These are phyloP conservation scores for Quadroppia sp. DNA, from an alignment of 2,888 invertebrate genomes.

Conservation along the genomic window DNA sequence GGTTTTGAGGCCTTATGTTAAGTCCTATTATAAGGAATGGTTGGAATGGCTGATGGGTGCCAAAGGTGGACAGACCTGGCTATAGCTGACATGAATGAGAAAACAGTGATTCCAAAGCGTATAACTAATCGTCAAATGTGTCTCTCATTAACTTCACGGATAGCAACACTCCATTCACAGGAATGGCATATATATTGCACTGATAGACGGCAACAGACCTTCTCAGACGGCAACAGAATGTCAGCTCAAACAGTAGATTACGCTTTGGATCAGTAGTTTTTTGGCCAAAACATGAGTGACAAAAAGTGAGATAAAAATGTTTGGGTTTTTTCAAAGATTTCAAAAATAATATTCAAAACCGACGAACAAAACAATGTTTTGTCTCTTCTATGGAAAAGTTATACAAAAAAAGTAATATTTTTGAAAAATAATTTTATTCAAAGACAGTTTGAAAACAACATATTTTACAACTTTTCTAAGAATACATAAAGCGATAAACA, in stretches of 20 bases:
- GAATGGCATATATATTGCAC: not conserved
- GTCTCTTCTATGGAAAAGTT: not conserved
- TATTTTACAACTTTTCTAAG: not conserved
- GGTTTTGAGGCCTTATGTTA: too few relatives aligned
- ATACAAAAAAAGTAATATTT: too few relatives aligned
- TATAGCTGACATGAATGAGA: not conserved
- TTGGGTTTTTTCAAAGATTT: not conserved
- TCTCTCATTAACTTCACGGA: constrained; percentile 35
- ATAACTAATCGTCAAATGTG: constrained; percentile 30
- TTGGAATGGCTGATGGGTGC: too few relatives aligned
- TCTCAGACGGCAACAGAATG: not conserved
- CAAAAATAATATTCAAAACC: not conserved
- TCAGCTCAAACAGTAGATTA: not conserved
- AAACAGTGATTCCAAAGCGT: not conserved
- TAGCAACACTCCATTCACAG: constrained; percentile 4
- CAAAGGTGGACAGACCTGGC: too few relatives aligned
- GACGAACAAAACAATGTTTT: not conserved
- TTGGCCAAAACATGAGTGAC: not conserved
- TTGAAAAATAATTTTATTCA: not conserved
- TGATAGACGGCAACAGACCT: not conserved
- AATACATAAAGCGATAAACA: too few relatives aligned
- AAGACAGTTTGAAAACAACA: not conserved
- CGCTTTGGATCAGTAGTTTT: constrained; percentile 3
- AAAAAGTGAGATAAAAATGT: not conserved
- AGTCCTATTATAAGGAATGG: too few relatives aligned